These are phyloP conservation scores for Laothoe populi DNA, from an alignment of 2,888 invertebrate species.

Conservation along the genomic window DNA sequence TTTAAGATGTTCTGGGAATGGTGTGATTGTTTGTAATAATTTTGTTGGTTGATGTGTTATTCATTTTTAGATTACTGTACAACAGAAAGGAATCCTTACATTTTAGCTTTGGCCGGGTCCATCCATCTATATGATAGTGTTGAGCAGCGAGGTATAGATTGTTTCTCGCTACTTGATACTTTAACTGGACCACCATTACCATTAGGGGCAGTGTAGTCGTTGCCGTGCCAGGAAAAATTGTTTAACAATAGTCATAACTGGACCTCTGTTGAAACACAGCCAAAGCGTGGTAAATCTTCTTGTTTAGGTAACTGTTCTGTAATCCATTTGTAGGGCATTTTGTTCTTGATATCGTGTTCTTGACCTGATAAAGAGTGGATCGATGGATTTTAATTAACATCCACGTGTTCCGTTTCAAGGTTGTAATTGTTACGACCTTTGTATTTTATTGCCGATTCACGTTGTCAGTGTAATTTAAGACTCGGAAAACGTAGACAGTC, in stretches of 20 bases:
- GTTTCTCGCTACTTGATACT: too few species aligned
- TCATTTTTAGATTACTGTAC: not conserved
- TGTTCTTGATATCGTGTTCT: not conserved
- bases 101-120: too few species aligned
- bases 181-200: too few species aligned
- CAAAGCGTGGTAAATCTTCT: not conserved
- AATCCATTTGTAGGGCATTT: not conserved
- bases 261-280: too few species aligned
- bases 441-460: not conserved
- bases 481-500: too few species aligned
- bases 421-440: conserved; percentile 6
- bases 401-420: conserved; percentile 10
- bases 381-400: conserved; percentile 10
- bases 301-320: not conserved
- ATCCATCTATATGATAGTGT: too few species aligned
- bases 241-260: too few species aligned
- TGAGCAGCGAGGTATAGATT: too few species aligned
- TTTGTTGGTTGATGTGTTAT: not conserved
- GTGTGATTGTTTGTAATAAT: conserved; percentile 11
- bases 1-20: conserved; percentile 5
- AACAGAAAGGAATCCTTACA: too few species aligned
- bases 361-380: conserved; percentile 14
- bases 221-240: too few species aligned
- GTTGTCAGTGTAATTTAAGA: not conserved
- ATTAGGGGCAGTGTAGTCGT: too few species aligned